Conservation (phyloP, 2,113 vertebrate genomes). For the Tragulus kanchil region DNA sequence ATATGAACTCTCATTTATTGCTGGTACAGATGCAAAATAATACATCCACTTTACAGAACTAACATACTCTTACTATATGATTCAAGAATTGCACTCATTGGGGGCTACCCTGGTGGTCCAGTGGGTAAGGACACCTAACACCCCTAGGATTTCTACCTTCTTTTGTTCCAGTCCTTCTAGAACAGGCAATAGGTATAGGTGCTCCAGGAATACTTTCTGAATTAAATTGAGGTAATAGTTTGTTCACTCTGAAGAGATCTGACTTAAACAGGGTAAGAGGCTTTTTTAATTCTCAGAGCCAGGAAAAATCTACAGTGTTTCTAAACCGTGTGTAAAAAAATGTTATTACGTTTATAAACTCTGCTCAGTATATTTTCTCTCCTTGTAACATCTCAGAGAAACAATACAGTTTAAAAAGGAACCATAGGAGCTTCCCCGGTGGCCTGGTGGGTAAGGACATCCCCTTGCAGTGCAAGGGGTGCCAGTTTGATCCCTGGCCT, state of each 20-base stretch:
- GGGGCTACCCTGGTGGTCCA: too few relatives aligned
- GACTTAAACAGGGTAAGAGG: slow-evolving; percentile 29
- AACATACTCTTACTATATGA: too few relatives aligned
- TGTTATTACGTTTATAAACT: slow-evolving; percentile 35
- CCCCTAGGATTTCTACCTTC: neutral
- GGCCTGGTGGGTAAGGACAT: too few relatives aligned
- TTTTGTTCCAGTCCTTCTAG: neutral
- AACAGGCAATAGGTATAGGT: neutral
- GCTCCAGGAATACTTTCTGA: neutral
- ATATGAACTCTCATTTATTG: too few relatives aligned
- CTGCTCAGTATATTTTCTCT: slow-evolving; percentile 8
- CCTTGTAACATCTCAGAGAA: slow-evolving; percentile 1
- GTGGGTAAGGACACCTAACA: too few relatives aligned
- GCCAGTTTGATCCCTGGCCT: too few relatives aligned
- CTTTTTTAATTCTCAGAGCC: neutral
- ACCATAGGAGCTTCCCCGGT: neutral
- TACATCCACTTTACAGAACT: too few relatives aligned
- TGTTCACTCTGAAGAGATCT: slow-evolving; percentile 39
- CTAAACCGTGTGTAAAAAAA: slow-evolving; percentile 39
- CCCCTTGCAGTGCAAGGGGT: too few relatives aligned
- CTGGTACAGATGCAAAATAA: too few relatives aligned
- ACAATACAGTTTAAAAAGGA: neutral
- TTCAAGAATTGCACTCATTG: too few relatives aligned
- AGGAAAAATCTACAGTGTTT: slow-evolving; percentile 24
- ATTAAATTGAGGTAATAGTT: neutral